Percentiles rank a stretch among this genome's conserved stretches.
Evolutionary conservation across 2,113 vertebrate genomes (phyloP).

Genomic region (Eudyptes chrysolophus): DNA sequence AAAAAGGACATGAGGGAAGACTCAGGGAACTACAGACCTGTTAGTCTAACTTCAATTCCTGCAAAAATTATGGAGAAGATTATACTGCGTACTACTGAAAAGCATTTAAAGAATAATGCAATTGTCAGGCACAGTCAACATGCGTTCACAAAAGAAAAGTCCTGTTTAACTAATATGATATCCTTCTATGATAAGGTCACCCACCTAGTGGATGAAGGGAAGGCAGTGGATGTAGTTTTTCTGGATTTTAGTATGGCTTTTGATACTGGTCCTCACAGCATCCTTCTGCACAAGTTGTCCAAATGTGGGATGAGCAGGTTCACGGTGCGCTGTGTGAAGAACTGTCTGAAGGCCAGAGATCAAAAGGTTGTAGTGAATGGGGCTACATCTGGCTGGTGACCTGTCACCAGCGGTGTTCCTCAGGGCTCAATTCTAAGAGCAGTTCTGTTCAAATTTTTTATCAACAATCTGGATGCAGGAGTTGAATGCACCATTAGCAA

Average conservation of each 20-base stretch:
- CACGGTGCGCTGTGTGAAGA: neutral
- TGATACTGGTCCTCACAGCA: neutral
- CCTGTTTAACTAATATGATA: neutral
- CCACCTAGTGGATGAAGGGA: neutral
- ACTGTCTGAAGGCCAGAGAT: neutral
- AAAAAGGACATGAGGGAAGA: neutral
- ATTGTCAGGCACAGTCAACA: neutral
- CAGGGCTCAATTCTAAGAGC: neutral
- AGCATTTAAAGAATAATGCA: neutral
- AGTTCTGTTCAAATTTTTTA: neutral
- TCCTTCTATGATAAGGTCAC: neutral
- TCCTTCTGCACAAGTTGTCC: neutral
- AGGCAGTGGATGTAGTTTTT: neutral
- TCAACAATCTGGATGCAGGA: neutral
- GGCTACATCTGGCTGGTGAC: neutral
- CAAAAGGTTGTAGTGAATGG: neutral
- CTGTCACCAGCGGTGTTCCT: neutral
- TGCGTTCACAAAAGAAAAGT: neutral
- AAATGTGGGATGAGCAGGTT: neutral
- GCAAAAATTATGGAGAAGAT: neutral
- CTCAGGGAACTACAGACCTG: neutral
- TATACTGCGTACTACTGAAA: neutral
- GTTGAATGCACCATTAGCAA: neutral
- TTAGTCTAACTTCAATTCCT: neutral
- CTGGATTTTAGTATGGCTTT: neutral